Evolutionary conservation across 2,797 vertebrate species (phyloP), one percentile per base, ranked within the genome.

Genomic region (Eptatretus atami): DNA sequence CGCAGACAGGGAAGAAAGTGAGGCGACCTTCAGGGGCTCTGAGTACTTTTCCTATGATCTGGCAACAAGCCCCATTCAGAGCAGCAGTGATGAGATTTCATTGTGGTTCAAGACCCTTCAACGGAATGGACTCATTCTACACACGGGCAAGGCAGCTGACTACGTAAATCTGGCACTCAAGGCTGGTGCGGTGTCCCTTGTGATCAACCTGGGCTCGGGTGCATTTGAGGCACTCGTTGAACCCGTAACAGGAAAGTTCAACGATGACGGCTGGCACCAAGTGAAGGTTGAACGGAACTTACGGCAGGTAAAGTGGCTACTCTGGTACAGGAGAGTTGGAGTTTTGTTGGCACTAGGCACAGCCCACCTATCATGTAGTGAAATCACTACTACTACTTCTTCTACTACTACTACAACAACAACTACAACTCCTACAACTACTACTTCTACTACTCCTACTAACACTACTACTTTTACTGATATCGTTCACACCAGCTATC

Each of bases 251-350:
- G 86, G 88, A 70, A 96, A 94, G 76, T 96, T 96, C 80, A 96
- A 96, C 70, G 88, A 96, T 81, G 94, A 96, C 73, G 69, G 79
- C 60, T 95, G 88, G 88, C 90, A 96, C 2, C 86, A 95, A 71
- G 88, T 96, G 75, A 96, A 96, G 82, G 90, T 95, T 78, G 93
- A 86, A 2, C 83, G 88, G 75, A 96, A 95, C 79, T 78, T 96
- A 73, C 83, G 90, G 76, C 88, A 95, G 90, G 90, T 95, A 96
- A 90, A 78, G 73, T 70, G 75, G 31, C 31, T 44, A 44, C 31
- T 44, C 31, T 44, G 31, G 31, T 44, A 44, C 31, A 44, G 31
- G 31, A 44, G 31, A 44, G 31, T 44, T 44, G 31, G 31, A 44
- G 31, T 44, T 44, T 44, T 44, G 31, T 44, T 44, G 31, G 31